These are phyloP conservation scores for Chloromyia formosa DNA, from an alignment of 2,888 invertebrate species.

Conservation along the genomic window DNA sequence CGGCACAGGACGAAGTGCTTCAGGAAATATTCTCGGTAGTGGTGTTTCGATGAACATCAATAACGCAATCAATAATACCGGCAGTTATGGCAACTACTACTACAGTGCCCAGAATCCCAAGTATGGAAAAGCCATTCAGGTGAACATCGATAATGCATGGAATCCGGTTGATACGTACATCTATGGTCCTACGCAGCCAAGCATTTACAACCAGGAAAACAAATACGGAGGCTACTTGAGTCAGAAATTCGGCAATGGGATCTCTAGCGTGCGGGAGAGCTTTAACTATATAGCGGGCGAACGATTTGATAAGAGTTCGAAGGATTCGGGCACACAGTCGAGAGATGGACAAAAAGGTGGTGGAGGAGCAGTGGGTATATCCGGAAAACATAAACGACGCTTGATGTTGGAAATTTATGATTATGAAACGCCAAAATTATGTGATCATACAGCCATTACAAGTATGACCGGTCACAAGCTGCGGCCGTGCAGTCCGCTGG, in stretches of 20 bases:
- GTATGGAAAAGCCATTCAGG: constrained; percentile 61
- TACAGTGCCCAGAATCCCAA: constrained; percentile 64
- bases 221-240: constrained; percentile 63
- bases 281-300: constrained; percentile 60
- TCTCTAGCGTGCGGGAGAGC: constrained; percentile 61
- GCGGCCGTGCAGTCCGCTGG: constrained; percentile 79
- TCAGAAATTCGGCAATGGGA: constrained; percentile 53
- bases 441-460: constrained; percentile 78
- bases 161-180: constrained; percentile 64
- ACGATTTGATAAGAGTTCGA: constrained; percentile 51
- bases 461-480: constrained; percentile 64
- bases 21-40: constrained; percentile 1
- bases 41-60: constrained; percentile 13
- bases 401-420: constrained; percentile 78
- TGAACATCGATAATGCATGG: constrained; percentile 64
- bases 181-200: constrained; percentile 64
- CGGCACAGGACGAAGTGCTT: constrained; percentile 42
- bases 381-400: constrained; percentile 61
- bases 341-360: constrained; percentile 47
- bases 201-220: constrained; percentile 64
- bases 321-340: constrained; percentile 42
- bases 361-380: constrained; percentile 32
- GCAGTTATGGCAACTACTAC: constrained; percentile 60
- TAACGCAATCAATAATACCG: constrained; percentile 46
- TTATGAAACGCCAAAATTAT: constrained; percentile 78